These are phyloP conservation scores for Mylabris phalerata DNA, from an alignment of 1,140 invertebrate species.

Conservation along the genomic window DNA sequence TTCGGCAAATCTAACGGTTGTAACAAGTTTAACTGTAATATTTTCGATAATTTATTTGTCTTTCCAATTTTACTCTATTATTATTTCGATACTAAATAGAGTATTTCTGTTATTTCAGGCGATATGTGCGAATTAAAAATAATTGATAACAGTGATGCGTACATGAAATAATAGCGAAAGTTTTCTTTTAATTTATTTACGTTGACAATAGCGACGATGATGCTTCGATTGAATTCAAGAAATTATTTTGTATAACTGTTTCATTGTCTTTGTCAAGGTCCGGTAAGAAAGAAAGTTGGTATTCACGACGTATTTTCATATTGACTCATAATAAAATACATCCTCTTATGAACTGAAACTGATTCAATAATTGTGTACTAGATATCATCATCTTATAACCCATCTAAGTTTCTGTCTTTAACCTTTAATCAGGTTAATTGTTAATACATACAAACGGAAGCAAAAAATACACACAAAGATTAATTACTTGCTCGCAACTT, in stretches of 20 bases:
- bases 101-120: too few relatives aligned
- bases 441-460: too few relatives aligned
- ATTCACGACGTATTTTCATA: background rate
- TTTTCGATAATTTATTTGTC: background rate
- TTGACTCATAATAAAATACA: conserved; percentile 8
- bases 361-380: too few relatives aligned
- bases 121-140: too few relatives aligned
- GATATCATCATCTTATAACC: too few relatives aligned
- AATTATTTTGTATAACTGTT: background rate
- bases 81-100: background rate
- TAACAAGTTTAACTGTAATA: conserved; percentile 8
- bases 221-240: too few relatives aligned
- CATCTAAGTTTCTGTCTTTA: too few relatives aligned
- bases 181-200: conserved; percentile 1
- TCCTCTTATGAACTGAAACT: background rate
- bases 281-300: conserved; percentile 6
- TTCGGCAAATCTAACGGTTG: conserved; percentile 11
- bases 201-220: background rate
- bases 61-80: conserved; percentile 1
- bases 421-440: too few relatives aligned
- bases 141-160: too few relatives aligned
- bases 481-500: too few relatives aligned
- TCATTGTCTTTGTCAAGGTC: conserved; percentile 10
- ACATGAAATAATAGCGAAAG: conserved; percentile 4
- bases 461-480: too few relatives aligned